phyloP scores from a whole-genome alignment of 2,797 vertebrate genomes.

The Channa striata region DNA sequence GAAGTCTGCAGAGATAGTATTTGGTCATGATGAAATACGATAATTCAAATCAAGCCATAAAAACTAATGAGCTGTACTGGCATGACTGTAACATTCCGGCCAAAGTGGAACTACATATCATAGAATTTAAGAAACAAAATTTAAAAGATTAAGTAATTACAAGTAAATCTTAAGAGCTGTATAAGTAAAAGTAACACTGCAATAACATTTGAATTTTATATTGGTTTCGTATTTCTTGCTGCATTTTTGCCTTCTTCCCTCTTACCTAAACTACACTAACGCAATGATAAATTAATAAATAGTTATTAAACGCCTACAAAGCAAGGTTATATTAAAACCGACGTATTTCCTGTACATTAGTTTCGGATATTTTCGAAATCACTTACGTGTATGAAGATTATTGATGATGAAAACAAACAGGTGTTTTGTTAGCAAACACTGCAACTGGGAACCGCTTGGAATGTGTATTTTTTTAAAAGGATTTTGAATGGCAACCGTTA shows the following conservation, averaged over 20 bases:
- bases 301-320: background rate
- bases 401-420: background rate
- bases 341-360: background rate
- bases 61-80: no score
- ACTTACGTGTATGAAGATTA: background rate
- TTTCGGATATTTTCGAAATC: background rate
- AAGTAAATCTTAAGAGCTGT: no score
- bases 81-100: no score
- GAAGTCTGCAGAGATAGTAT: background rate
- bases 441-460: background rate
- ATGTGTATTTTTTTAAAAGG: constrained; percentile 5
- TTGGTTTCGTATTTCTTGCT: no score
- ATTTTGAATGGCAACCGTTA: background rate
- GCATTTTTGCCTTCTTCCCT: background rate
- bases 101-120: no score
- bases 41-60: no score
- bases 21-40: no score
- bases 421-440: background rate
- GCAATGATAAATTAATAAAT: background rate
- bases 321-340: background rate
- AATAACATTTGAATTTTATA: no score
- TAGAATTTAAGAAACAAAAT: no score
- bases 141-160: no score
- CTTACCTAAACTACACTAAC: background rate
- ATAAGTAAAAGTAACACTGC: no score